phyloP scores from a whole-genome alignment of 1,140 invertebrate genomes.

The Drosophila sturtevanti region DNA sequence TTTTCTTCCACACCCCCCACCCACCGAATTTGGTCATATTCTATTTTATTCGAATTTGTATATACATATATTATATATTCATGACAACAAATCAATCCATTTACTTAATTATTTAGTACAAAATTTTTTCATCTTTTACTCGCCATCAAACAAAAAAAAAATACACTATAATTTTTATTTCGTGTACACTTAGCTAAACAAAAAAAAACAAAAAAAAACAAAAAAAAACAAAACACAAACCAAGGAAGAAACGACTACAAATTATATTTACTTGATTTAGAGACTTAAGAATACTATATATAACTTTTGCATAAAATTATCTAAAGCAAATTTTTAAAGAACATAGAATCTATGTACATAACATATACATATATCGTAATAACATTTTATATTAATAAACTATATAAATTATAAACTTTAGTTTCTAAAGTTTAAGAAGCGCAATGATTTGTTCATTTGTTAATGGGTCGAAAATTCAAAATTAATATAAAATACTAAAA shows the following conservation, averaged over 20 bases:
- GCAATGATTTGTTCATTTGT: constrained; percentile 11
- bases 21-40: constrained; percentile 8
- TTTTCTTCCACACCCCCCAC: background rate
- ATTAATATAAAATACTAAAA: no score
- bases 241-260: no score
- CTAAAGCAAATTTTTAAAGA: constrained; percentile 73
- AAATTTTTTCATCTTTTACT: constrained; percentile 47
- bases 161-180: background rate
- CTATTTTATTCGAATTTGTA: constrained; percentile 49
- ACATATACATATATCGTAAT: constrained; percentile 42
- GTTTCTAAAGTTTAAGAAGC: constrained; percentile 57
- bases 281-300: constrained; percentile 3
- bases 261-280: constrained; percentile 22
- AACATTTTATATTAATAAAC: constrained; percentile 70
- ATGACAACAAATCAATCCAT: constrained; percentile 16
- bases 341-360: constrained; percentile 42
- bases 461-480: background rate
- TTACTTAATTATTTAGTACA: constrained; percentile 32
- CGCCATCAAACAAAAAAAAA: constrained; percentile 7
- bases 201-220: background rate
- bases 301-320: constrained; percentile 18
- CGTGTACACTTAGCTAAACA: constrained; percentile 19
- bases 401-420: constrained; percentile 53
- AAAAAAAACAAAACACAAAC: background rate
- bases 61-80: constrained; percentile 58